Evolutionary conservation across 2,797 vertebrate species (phyloP).

Genomic region (Hapalemur alaotrensis): DNA sequence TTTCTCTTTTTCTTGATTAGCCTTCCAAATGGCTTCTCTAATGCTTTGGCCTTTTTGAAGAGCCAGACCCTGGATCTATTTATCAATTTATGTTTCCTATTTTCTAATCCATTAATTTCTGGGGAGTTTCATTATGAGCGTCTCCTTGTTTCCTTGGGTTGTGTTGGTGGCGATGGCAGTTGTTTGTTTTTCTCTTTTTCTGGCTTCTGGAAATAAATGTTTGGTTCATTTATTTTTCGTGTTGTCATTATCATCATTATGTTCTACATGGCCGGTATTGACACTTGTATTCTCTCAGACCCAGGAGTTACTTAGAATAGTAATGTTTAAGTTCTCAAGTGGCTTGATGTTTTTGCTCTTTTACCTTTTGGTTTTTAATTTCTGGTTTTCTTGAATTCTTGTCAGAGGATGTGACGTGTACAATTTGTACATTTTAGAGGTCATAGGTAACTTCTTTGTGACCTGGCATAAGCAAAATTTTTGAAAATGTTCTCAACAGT

Average conservation of each 20-base stretch:
- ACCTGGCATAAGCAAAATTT: background rate
- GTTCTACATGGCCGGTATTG: background rate
- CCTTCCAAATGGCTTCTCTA: constrained; percentile 45
- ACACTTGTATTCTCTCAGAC: background rate
- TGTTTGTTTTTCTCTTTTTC: constrained; percentile 2
- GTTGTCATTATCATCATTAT: constrained; percentile 2
- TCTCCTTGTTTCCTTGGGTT: constrained; percentile 1
- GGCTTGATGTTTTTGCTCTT: background rate
- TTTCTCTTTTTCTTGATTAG: constrained; percentile 54
- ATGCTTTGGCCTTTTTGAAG: constrained; percentile 54
- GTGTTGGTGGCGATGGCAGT: background rate
- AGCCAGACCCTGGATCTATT: constrained; percentile 27
- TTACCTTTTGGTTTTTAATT: background rate
- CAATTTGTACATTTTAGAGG: background rate
- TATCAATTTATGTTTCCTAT: constrained; percentile 68
- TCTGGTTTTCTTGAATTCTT: background rate
- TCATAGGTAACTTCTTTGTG: background rate
- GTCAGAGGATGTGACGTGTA: background rate
- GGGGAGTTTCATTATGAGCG: background rate
- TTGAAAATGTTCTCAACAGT: background rate
- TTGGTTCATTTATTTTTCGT: constrained; percentile 60
- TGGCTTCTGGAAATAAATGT: constrained; percentile 26
- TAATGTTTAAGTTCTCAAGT: background rate
- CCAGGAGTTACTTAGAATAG: background rate
- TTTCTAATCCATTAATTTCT: constrained; percentile 79